A percentile compares a stretch with the other conserved stretches of the same genome.
These are phyloP conservation scores for Centropyge bicolor DNA, from an alignment of 2,797 vertebrate species.

Conservation along the genomic window DNA sequence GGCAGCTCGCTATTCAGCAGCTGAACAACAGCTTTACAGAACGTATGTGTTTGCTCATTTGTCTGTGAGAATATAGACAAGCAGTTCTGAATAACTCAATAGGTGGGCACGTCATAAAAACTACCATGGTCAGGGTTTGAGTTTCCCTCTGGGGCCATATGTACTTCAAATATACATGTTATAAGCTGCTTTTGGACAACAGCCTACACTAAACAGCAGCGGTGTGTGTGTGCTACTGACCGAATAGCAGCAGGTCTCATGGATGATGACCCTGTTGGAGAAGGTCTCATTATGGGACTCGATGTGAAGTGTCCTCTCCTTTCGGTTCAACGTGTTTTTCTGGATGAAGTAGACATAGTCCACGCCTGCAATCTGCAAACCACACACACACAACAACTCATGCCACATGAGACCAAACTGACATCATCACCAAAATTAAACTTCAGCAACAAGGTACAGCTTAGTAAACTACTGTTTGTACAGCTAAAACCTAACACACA, in stretches of 20 bases:
- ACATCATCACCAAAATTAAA: background rate
- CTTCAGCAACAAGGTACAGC: background rate
- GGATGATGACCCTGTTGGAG: constrained; percentile 94
- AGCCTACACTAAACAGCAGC: background rate
- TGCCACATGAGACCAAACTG: background rate
- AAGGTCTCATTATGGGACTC: constrained; percentile 98
- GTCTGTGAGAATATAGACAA: background rate
- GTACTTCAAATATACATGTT: background rate
- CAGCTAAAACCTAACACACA: background rate
- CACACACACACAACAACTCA: constrained; percentile 32
- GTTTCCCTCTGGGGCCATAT: background rate
- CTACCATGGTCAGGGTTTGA: background rate
- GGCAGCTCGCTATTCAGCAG: constrained; percentile 14
- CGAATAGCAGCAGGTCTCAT: constrained; percentile 95
- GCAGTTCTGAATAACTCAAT: constrained; percentile 2
- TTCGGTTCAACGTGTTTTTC: constrained; percentile 94
- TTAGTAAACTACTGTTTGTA: background rate
- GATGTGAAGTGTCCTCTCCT: constrained; percentile 95
- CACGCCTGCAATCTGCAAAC: constrained; percentile 93
- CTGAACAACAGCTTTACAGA: constrained; percentile 26
- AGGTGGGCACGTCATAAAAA: background rate
- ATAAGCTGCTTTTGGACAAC: background rate
- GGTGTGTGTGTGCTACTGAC: constrained; percentile 82
- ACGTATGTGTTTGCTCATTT: constrained; percentile 11
- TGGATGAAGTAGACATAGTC: constrained; percentile 98